These are phyloP conservation scores for Actenoides hombroni DNA, from an alignment of 2,113 vertebrate species.

Conservation along the genomic window DNA sequence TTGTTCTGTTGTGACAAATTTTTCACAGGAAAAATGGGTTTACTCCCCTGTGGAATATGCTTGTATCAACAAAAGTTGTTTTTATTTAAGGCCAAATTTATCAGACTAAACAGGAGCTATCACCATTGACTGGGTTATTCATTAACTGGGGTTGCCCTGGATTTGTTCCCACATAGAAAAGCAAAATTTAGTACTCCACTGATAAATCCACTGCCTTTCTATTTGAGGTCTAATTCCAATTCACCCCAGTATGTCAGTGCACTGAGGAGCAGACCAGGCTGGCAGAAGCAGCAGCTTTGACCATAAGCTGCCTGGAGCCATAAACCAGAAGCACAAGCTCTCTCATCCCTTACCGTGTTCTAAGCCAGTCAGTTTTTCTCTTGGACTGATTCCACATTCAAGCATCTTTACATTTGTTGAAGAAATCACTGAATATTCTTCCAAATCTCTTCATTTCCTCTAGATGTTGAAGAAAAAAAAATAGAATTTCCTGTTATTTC, in stretches of 20 bases:
- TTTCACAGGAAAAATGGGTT: not conserved
- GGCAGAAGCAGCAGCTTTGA: not conserved
- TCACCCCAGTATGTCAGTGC: not conserved
- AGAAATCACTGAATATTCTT: not conserved
- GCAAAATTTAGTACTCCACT: not conserved
- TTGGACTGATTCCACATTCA: not conserved
- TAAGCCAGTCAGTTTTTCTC: not conserved
- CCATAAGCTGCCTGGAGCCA: not conserved
- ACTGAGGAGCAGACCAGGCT: not conserved
- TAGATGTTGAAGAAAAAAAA: not conserved
- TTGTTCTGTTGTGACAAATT: not conserved
- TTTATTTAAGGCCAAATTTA: slow-evolving; percentile 10
- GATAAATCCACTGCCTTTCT: not conserved
- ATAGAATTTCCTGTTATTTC: not conserved
- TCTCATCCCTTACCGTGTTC: not conserved
- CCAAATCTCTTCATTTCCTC: not conserved
- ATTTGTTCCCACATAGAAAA: not conserved
- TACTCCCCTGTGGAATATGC: not conserved
- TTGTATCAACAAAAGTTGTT: not conserved
- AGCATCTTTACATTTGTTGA: not conserved
- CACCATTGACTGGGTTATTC: not conserved
- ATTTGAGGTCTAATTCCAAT: not conserved
- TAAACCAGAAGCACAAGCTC: not conserved
- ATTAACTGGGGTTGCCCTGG: slow-evolving; percentile 10
- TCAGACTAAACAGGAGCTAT: not conserved